Evolutionary conservation across 2,113 vertebrate species (phyloP).

Genomic region (Ciconia stormi): DNA sequence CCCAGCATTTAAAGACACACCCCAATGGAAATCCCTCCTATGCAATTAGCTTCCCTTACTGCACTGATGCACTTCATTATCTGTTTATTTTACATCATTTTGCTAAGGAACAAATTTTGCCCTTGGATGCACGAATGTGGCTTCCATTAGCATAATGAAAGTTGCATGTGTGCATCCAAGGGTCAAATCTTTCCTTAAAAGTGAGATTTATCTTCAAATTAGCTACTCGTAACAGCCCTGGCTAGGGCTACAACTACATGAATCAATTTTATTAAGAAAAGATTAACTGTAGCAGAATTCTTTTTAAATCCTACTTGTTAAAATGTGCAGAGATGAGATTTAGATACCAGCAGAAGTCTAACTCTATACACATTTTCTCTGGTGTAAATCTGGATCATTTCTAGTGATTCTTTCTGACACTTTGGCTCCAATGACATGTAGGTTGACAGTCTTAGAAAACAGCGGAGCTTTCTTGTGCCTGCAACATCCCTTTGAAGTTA

Average conservation of each 20-base stretch:
- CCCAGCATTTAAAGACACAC: neutral
- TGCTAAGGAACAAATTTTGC: conserved; percentile 14
- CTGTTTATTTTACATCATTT: conserved; percentile 46
- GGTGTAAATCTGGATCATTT: neutral
- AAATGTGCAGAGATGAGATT: conserved; percentile 18
- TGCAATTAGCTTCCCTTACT: neutral
- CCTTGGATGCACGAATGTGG: neutral
- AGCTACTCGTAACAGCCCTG: conserved; percentile 31
- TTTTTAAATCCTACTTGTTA: conserved; percentile 24
- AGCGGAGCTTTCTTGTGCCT: neutral
- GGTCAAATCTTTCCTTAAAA: conserved; percentile 44
- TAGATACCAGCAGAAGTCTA: conserved; percentile 8
- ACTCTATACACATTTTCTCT: conserved; percentile 2
- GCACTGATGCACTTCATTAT: conserved; percentile 29
- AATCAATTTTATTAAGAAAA: conserved; percentile 60
- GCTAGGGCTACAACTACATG: conserved; percentile 6
- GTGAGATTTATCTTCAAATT: conserved; percentile 65
- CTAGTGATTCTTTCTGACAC: neutral
- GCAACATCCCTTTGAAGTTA: neutral
- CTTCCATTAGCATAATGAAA: conserved; percentile 54
- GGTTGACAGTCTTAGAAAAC: neutral
- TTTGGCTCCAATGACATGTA: neutral
- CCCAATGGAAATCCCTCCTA: neutral
- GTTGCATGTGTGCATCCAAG: conserved; percentile 34
- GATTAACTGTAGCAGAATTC: conserved; percentile 16